These are phyloP conservation scores for Astreopora myriophthalma DNA, from an alignment of 64 coral and sea anemone genomes.

Conservation along the genomic window DNA sequence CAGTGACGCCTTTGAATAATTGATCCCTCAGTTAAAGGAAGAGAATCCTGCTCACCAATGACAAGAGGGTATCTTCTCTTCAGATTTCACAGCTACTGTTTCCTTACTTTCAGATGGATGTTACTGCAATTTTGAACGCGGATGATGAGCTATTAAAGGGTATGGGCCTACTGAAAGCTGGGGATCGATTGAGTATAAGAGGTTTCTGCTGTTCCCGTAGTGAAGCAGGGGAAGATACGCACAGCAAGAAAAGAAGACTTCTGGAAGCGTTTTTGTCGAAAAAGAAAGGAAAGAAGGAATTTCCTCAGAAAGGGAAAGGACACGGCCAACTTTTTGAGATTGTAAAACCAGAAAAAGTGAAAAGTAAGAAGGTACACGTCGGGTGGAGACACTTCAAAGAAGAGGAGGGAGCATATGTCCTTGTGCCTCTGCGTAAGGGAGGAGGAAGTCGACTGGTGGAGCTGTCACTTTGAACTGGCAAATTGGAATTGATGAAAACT, in stretches of 20 bases:
- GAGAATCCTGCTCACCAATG: no score
- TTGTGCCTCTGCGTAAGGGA: constrained; percentile 12
- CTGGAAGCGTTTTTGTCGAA: constrained; percentile 32
- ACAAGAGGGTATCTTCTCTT: no score
- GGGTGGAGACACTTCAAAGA: constrained; percentile 18
- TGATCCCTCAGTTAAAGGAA: no score
- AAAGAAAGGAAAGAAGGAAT: constrained; percentile 17
- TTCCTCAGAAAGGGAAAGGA: not conserved
- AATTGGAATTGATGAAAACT: constrained; percentile 15
- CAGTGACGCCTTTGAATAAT: no score
- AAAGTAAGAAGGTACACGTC: not conserved
- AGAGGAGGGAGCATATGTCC: not conserved
- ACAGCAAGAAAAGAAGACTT: constrained; percentile 48
- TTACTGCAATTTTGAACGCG: constrained; percentile 58
- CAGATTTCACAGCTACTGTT: no score
- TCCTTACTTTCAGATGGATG: constrained; percentile 52
- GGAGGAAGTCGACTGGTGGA: constrained; percentile 6
- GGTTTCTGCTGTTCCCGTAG: constrained; percentile 31
- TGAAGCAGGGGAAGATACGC: constrained; percentile 11
- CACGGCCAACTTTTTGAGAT: not conserved
- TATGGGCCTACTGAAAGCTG: constrained; percentile 65
- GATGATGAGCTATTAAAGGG: constrained; percentile 38
- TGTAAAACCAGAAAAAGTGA: constrained; percentile 13
- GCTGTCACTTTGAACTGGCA: not conserved
- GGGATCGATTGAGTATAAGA: constrained; percentile 52